Base-by-base conservation (phyloP, 2,797 vertebrate genomes). In the Telmatherina bonti region DNA sequence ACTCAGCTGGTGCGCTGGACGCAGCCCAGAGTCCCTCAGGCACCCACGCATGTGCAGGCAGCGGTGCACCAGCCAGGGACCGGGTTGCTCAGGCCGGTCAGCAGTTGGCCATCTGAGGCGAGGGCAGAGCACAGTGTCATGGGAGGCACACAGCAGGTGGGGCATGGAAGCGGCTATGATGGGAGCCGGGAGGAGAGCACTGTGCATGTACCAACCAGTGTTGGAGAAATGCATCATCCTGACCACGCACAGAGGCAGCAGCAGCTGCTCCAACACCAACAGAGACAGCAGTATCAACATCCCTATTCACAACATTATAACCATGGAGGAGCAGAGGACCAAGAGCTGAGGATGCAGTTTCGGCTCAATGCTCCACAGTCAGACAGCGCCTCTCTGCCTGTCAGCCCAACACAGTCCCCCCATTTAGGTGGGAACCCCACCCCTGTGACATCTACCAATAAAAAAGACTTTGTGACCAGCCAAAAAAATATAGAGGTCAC, bases 1-100 rank as follows among this genome's bases (percentile, higher is more conserved):
- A 91, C 92, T 41, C 91, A 91, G 24, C 74, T 90, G 68, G 76
- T 91, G 57, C 90, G 79, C 80, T 90, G 85, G 88, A 81, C 83
- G 3, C 85, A 82, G 38, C 85, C 85, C 35, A 76, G 75, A 65
- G 63, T 68, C 68, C 82, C 84, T 31, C 90, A 89, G 15, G 16
- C 61, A 0, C 71, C 76, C 7, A 35, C 85, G 2, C 85, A 87
- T 7, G 41, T 54, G 6, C 81, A 85, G 68, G 27, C 85, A 0
- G 79, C 41, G 16, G 56, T 2, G 18, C 82, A 72, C 9, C 85
- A 72, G 43, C 59, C 77, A 0, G 18, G 62, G 4, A 24, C 20
- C 0, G 78, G 78, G 26, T 55, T 29, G 62, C 67, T 73, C 0
- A 31, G 70, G 2, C 38, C 68, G 0, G 76, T 53, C 29, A 43